Conservation (phyloP, 2,888 invertebrate genomes). For the Chouioia cunea region DNA sequence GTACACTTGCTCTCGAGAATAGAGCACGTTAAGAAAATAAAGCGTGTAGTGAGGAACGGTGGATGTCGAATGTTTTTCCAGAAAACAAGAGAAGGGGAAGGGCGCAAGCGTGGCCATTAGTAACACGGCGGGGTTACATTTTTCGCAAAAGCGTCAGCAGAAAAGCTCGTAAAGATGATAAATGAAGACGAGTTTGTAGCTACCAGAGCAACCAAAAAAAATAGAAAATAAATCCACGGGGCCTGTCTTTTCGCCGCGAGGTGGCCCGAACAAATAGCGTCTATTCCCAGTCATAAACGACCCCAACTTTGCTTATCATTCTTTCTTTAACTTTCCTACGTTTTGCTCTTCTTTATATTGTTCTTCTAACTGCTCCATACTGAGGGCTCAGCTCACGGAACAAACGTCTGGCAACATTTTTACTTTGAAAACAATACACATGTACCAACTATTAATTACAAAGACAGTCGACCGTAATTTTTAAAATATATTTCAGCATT, state of each 20-base stretch:
- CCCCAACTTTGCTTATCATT: conserved; percentile 12
- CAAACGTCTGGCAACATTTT: not conserved
- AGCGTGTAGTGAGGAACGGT: conserved; percentile 6
- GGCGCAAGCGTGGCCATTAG: conserved; percentile 22
- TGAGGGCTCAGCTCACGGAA: no score
- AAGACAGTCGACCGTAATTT: no score
- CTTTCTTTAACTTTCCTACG: not conserved
- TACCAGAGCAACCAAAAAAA: conserved; percentile 26
- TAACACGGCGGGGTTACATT: conserved; percentile 37
- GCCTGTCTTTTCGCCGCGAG: not conserved
- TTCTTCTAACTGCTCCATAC: not conserved
- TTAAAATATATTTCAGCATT: no score
- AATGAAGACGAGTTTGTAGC: conserved; percentile 40
- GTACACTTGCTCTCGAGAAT: not conserved
- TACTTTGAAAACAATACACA: not conserved
- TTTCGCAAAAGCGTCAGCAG: conserved; percentile 39
- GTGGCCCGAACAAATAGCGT: conserved; percentile 32
- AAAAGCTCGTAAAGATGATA: conserved; percentile 46
- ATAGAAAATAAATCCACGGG: not conserved
- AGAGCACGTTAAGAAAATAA: conserved; percentile 36
- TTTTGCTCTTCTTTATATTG: conserved; percentile 1
- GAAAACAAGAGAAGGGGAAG: not conserved
- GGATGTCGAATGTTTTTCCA: not conserved
- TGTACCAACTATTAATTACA: not conserved
- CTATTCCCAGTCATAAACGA: conserved; percentile 15